These are phyloP conservation scores for Cheilosia soror DNA, from an alignment of 2,888 invertebrate species.

Conservation along the genomic window DNA sequence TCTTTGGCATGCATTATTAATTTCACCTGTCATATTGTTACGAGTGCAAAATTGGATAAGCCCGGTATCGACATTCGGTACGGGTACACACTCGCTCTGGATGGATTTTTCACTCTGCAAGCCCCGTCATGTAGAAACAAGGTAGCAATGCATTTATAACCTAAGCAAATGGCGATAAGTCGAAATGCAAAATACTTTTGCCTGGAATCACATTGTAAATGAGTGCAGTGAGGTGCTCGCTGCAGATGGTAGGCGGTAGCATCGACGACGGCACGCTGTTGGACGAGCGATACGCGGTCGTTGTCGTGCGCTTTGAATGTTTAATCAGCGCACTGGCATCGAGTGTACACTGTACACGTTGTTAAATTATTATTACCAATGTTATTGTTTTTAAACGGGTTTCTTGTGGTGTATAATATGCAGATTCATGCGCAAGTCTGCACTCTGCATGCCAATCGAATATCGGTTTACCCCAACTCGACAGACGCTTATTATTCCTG, in stretches of 20 bases:
- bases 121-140: slow-evolving; percentile 5
- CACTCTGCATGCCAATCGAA: slow-evolving; percentile 56
- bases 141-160: slow-evolving; percentile 29
- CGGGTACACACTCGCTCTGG: slow-evolving; percentile 1
- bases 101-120: slow-evolving; percentile 29
- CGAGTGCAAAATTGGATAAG: slow-evolving; percentile 52
- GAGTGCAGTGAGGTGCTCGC: slow-evolving; percentile 30
- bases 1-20: slow-evolving; percentile 54
- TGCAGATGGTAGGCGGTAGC: slow-evolving; percentile 54
- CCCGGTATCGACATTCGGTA: slow-evolving; percentile 4
- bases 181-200: slow-evolving; percentile 50
- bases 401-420: slow-evolving; percentile 28
- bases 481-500: slow-evolving; percentile 7
- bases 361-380: slow-evolving; percentile 73
- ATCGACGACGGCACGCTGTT: slow-evolving; percentile 21
- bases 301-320: slow-evolving; percentile 70
- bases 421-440: slow-evolving; percentile 42
- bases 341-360: slow-evolving; percentile 67
- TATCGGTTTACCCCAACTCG: slow-evolving; percentile 16
- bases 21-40: slow-evolving; percentile 61
- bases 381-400: slow-evolving; percentile 73
- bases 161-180: slow-evolving; percentile 42
- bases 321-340: slow-evolving; percentile 62
- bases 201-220: slow-evolving; percentile 41
- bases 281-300: slow-evolving; percentile 33